phyloP scores from a whole-genome alignment of 2,888 invertebrate species.

The Heliconius ethilla region DNA sequence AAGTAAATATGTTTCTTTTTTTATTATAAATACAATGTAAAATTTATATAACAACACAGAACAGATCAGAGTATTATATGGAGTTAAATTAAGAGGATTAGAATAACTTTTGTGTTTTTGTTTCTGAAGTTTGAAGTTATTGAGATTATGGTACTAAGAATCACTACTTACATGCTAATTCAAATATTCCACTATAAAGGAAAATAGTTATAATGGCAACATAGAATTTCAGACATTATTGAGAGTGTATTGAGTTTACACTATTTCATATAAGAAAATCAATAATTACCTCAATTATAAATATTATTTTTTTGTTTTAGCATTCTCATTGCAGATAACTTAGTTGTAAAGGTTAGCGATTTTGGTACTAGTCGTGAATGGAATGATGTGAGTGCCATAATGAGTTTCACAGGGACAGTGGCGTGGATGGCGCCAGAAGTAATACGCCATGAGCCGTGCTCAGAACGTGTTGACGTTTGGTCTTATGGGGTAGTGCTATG shows the following conservation, averaged over 20 bases:
- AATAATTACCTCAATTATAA: background rate
- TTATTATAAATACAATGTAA: background rate
- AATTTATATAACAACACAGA: background rate
- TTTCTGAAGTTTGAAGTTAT: too few species aligned
- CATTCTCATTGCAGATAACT: constrained; percentile 90
- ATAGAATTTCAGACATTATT: too few species aligned
- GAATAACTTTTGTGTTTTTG: too few species aligned
- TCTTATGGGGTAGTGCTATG: constrained; percentile 98
- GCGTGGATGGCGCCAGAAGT: constrained; percentile 99
- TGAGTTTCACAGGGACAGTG: constrained; percentile 98
- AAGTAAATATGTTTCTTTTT: constrained; percentile 87
- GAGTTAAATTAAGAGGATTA: background rate
- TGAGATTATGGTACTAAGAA: too few species aligned
- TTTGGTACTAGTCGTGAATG: constrained; percentile 98
- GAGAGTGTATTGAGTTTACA: too few species aligned
- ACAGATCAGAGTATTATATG: background rate
- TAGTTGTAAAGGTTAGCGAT: constrained; percentile 96
- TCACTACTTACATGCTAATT: too few species aligned
- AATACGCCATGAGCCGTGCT: constrained; percentile 97
- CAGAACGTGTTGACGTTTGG: constrained; percentile 99
- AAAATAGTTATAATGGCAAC: too few species aligned
- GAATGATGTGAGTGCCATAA: constrained; percentile 96
- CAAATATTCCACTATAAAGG: too few species aligned
- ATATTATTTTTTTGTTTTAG: constrained; percentile 67
- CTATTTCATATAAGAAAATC: background rate